These are phyloP conservation scores for Amblyjoppa fuscipennis DNA, from an alignment of 2,888 invertebrate species.

Conservation along the genomic window DNA sequence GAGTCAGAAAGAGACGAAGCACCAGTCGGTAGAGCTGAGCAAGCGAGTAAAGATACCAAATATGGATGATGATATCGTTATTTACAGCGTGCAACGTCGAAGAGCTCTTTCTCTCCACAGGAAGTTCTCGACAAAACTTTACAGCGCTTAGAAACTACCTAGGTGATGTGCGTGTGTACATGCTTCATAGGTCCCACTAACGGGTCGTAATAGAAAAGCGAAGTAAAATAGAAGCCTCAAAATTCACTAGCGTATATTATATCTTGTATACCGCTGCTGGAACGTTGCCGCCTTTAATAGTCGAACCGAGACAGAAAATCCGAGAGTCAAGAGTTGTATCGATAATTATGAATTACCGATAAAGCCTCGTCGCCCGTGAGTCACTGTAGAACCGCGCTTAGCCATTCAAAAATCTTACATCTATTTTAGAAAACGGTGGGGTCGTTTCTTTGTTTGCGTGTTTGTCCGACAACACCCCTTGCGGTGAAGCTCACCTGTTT, in stretches of 20 bases:
- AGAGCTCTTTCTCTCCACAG: constrained; percentile 38
- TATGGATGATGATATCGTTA: constrained; percentile 64
- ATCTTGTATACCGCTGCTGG: constrained; percentile 40
- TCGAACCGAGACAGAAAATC: not conserved
- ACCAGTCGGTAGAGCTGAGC: not conserved
- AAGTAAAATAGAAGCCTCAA: constrained; percentile 63
- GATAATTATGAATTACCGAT: constrained; percentile 54
- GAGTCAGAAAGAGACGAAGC: constrained; percentile 29
- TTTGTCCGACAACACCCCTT: too few relatives aligned
- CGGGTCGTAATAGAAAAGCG: constrained; percentile 54
- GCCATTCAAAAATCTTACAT: too few relatives aligned
- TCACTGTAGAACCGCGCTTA: not conserved
- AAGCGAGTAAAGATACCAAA: constrained; percentile 54
- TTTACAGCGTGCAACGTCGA: constrained; percentile 53
- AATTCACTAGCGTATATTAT: constrained; percentile 28
- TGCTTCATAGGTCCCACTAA: constrained; percentile 4
- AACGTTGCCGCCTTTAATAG: constrained; percentile 35
- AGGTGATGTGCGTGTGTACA: not conserved
- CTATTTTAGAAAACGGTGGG: too few relatives aligned
- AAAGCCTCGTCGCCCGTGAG: constrained; percentile 23
- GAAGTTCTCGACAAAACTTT: constrained; percentile 52
- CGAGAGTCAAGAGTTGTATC: constrained; percentile 23
- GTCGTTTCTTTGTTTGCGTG: too few relatives aligned
- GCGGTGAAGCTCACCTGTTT: too few relatives aligned
- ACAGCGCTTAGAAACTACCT: constrained; percentile 5